These are phyloP conservation scores for Globodera ellingtonae DNA, from an alignment of 1,140 invertebrate genomes.

Conservation along the genomic window DNA sequence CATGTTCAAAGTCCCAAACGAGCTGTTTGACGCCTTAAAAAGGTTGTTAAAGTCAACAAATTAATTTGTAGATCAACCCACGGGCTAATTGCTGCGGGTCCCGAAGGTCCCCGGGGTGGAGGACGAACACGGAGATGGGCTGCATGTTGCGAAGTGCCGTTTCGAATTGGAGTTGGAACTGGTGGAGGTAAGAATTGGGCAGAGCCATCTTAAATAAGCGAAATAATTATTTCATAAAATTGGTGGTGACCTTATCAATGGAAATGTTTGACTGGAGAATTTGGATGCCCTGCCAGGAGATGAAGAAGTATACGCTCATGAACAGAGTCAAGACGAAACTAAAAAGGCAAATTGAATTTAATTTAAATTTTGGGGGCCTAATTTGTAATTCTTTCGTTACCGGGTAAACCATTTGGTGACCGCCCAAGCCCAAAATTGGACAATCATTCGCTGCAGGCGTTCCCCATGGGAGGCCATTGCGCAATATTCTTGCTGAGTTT, in stretches of 20 bases:
- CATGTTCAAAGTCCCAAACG: slow-evolving; percentile 59
- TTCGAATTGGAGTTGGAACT: slow-evolving; percentile 58
- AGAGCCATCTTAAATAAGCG: slow-evolving; percentile 56
- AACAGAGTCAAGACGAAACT: slow-evolving; percentile 41
- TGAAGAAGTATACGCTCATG: slow-evolving; percentile 57
- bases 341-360: neutral
- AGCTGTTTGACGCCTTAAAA: slow-evolving; percentile 57
- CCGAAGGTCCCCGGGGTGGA: slow-evolving; percentile 60
- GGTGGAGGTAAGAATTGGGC: slow-evolving; percentile 61
- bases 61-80: slow-evolving; percentile 19
- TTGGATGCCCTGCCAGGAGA: slow-evolving; percentile 58
- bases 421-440: slow-evolving; percentile 48
- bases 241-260: slow-evolving; percentile 43
- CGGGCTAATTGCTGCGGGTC: slow-evolving; percentile 54
- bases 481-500: neutral
- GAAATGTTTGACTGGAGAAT: slow-evolving; percentile 59
- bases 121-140: slow-evolving; percentile 61
- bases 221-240: neutral
- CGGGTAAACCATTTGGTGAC: slow-evolving; percentile 52
- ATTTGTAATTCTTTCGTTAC: slow-evolving; percentile 13
- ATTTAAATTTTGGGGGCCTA: neutral
- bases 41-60: slow-evolving; percentile 7
- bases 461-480: neutral
- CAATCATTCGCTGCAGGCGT: slow-evolving; percentile 42
- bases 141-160: slow-evolving; percentile 62